Evolutionary conservation across 2,888 invertebrate species (phyloP).

Genomic region (Leptogaster cylindrica): DNA sequence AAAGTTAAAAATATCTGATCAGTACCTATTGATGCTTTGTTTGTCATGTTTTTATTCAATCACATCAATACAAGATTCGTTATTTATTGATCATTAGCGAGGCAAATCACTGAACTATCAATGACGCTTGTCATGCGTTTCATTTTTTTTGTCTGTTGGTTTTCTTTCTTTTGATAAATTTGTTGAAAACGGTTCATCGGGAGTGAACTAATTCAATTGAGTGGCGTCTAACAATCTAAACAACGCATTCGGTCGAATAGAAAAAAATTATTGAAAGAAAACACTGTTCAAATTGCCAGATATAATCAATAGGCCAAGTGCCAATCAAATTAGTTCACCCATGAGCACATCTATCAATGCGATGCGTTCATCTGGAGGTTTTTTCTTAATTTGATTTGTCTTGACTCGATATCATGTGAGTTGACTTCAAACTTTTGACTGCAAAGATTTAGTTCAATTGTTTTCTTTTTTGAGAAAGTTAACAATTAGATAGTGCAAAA

Average conservation of each 20-base stretch:
- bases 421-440: no score
- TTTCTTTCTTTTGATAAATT: conserved; percentile 14
- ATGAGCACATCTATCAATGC: conserved; percentile 45
- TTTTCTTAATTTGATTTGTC: no score
- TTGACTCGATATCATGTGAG: no score
- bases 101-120: conserved; percentile 21
- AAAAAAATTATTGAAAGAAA: conserved; percentile 16
- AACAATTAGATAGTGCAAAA: no score
- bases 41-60: conserved; percentile 10
- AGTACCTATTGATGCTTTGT: conserved; percentile 1
- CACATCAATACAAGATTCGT: neutral
- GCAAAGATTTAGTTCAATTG: no score
- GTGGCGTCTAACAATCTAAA: neutral
- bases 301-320: conserved; percentile 41
- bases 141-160: no score
- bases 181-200: conserved; percentile 25
- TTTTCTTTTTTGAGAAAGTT: no score
- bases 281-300: conserved; percentile 13
- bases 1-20: conserved; percentile 16
- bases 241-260: neutral
- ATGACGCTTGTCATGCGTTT: conserved; percentile 23
- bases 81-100: conserved; percentile 29
- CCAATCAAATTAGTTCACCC: conserved; percentile 43
- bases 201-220: conserved; percentile 35
- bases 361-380: conserved; percentile 23